These are phyloP conservation scores for Tetramorium alpestre DNA, from an alignment of 1,140 invertebrate genomes.

Conservation along the genomic window DNA sequence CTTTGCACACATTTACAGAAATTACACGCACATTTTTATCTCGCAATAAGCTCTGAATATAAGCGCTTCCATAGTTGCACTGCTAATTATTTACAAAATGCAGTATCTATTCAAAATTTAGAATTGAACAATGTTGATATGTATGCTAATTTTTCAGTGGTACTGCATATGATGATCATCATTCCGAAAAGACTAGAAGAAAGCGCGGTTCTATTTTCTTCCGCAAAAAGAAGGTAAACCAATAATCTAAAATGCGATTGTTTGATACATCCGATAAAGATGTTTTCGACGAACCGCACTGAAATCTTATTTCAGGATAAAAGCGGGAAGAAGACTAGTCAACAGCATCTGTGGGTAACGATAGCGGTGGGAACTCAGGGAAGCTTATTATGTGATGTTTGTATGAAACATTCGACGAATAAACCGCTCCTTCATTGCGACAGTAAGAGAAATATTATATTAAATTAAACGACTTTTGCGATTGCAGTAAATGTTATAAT, in stretches of 20 bases:
- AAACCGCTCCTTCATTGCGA: conserved; percentile 91
- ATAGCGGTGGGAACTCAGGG: conserved; percentile 85
- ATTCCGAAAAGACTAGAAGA: conserved; percentile 91
- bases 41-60: conserved; percentile 18
- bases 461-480: background rate
- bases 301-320: conserved; percentile 79
- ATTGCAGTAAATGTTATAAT: background rate
- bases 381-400: conserved; percentile 90
- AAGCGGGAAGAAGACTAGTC: conserved; percentile 82
- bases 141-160: conserved; percentile 74
- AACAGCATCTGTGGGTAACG: conserved; percentile 90
- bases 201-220: conserved; percentile 96
- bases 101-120: background rate
- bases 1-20: conserved; percentile 9
- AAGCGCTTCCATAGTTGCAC: conserved; percentile 46
- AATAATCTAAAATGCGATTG: background rate
- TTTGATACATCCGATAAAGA: background rate
- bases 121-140: background rate
- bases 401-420: conserved; percentile 92
- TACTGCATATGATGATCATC: conserved; percentile 90
- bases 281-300: background rate
- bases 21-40: conserved; percentile 17
- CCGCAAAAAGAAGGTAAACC: conserved; percentile 92
- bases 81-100: conserved; percentile 26
- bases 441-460: conserved; percentile 85